phyloP scores from a whole-genome alignment of 2,113 vertebrate genomes.

The Gyps fulvus region DNA sequence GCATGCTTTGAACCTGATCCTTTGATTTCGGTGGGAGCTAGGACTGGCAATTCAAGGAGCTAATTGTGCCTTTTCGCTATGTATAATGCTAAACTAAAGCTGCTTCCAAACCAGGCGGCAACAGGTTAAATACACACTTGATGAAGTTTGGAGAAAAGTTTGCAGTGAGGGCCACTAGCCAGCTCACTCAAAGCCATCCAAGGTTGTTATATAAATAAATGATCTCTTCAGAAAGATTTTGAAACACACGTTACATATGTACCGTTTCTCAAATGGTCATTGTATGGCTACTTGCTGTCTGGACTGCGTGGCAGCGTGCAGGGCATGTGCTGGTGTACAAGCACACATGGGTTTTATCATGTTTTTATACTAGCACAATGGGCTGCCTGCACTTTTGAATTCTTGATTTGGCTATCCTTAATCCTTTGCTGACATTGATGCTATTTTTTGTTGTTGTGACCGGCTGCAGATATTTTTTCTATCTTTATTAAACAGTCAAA shows the following conservation, averaged over 20 bases:
- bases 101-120: not conserved
- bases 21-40: conserved; percentile 37
- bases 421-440: conserved; percentile 25
- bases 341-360: not conserved
- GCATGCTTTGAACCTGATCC: conserved; percentile 41
- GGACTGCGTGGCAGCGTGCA: not conserved
- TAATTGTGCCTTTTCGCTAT: conserved; percentile 24
- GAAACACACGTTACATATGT: not conserved
- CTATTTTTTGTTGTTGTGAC: conserved; percentile 25
- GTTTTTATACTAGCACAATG: not conserved
- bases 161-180: not conserved
- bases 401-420: conserved; percentile 2
- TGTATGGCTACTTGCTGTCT: not conserved
- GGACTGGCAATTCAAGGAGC: not conserved
- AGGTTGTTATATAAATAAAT: not conserved
- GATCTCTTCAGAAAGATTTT: not conserved
- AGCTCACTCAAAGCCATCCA: not conserved
- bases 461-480: conserved; percentile 1
- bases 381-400: not conserved
- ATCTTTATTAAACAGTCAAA: not conserved
- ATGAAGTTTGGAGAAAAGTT: not conserved
- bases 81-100: conserved; percentile 8
- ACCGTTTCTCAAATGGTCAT: not conserved
- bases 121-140: not conserved
- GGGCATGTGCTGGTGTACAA: not conserved